Evolutionary conservation across 2,888 invertebrate genomes (phyloP), one percentile per base, ranked within the genome.

Genomic region (Agrotis ipsilon): DNA sequence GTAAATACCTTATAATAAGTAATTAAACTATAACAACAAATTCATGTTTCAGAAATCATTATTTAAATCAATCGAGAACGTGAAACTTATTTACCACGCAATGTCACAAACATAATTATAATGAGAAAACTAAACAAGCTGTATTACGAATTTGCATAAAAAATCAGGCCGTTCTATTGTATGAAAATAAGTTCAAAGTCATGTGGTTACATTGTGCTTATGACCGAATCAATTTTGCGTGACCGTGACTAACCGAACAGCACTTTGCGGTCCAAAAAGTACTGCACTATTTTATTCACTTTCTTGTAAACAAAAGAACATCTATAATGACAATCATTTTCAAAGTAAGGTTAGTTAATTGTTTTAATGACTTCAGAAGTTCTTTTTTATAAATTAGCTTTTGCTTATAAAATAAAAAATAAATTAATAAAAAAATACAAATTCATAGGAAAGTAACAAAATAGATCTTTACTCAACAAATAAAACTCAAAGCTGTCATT

Each of bases 161-260:
- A 83, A 82, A 72, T 59, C 19, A 65, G 69, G 72, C 60, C 70
- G 59, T 69, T 68, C 64, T 69, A 82, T 75, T 75, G 80, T 71
- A 65, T 74, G 67, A 51, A 66, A 79, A 84, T 81, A 70, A 79
- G 72, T 81, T 74, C 78, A 75, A 83, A 70, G 82, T 21, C 81
- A 59, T 70, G 57, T 62, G 57, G 60, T 67, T 61, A 60, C 63
- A 54, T 48, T 52, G 61, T 32, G 39, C 52, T 64, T 82, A 70
- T 49, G 55, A 70, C 43, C 46, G 65, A 71, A 67, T 55, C 57
- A 54, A 72, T 66, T 68, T 72, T 24, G 16, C 59, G 27, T 57
- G 68, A n/a, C 83, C 81, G 1, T 76, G 80, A 70, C 65, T 48
- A 52, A 67, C 48, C 27, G 27, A 65, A 52, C 39, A 2, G 7